These are phyloP conservation scores for Xyliphius kryptos DNA, from an alignment of 2,113 vertebrate genomes.

Conservation along the genomic window DNA sequence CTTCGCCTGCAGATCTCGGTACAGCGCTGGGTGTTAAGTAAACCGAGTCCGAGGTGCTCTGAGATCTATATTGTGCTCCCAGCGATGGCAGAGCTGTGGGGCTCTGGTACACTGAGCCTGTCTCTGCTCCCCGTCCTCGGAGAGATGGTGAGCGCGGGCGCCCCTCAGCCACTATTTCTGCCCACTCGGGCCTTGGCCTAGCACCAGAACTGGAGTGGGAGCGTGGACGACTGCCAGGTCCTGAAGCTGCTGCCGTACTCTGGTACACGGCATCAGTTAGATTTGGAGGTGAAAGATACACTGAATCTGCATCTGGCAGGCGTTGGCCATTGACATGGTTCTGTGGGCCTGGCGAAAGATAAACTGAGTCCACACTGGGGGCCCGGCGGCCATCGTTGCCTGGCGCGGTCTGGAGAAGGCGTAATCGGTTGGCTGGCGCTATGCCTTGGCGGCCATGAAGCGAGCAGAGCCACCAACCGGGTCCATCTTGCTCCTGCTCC, in stretches of 20 bases:
- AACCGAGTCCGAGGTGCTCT: constrained; percentile 54
- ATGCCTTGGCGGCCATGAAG: constrained; percentile 83
- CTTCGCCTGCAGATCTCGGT: constrained; percentile 41
- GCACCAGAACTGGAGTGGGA: constrained; percentile 68
- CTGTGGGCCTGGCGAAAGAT: constrained; percentile 49
- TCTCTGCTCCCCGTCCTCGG: constrained; percentile 53
- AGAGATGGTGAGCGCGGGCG: constrained; percentile 63
- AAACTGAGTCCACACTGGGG: constrained; percentile 53
- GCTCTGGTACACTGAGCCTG: constrained; percentile 56
- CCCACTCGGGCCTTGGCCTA: constrained; percentile 60
- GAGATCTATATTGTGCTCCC: constrained; percentile 48
- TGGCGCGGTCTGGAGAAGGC: constrained; percentile 65
- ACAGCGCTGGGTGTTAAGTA: constrained; percentile 61
- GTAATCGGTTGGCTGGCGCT: constrained; percentile 81
- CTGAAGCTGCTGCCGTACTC: constrained; percentile 41
- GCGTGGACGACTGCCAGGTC: constrained; percentile 54
- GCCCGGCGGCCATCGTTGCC: constrained; percentile 31
- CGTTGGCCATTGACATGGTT: constrained; percentile 28
- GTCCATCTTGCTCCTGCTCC: constrained; percentile 65
- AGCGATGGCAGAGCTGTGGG: constrained; percentile 47
- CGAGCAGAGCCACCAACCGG: constrained; percentile 84
- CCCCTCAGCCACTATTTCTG: constrained; percentile 48
- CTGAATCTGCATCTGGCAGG: constrained; percentile 53
- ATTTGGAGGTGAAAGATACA: constrained; percentile 58
- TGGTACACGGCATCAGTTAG: constrained; percentile 52